Evolutionary conservation across 1,140 invertebrate species (phyloP), one percentile per base, ranked within the genome.

Genomic region (Sycophila sp.): DNA sequence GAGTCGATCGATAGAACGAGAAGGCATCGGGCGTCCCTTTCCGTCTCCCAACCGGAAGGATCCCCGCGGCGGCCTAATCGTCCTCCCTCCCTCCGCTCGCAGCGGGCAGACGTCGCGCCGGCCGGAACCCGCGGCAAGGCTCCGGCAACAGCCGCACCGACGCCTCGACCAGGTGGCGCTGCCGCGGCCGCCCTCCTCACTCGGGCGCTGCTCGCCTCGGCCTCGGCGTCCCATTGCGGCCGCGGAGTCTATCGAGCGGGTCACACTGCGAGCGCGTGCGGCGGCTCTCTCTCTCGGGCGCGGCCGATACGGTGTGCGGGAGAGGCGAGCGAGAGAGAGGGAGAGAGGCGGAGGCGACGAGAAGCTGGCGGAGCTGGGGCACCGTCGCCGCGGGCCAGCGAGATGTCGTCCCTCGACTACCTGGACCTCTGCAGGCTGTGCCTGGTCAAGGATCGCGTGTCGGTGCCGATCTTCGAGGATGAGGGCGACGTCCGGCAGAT

Each of bases 401-500:
- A 80, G 81, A 87, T 87, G 85, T 83, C 85, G 78, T 85, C 84
- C 71, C 77, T 85, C 72, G 87, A 89, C 77, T 87, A 87, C 73
- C 79, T 88, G 78, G 84, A 87, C 70, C 76, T 89, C 78, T 89
- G 89, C 81, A 83, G 89, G 78, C 80, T 89, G 78, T 89, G 89
- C 82, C 87, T 89, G 79, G 87, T 88, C 68, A 89, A 89, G 78
- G 88, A 89, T 53, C 82, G 85, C 74, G 89, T 88, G 24, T 87
- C 87, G 69, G 81, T 88, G 69, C 85, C 87, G 56, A 89, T 89
- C 76, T 89, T 89, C 73, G 89, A 87, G 32, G 88, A 87, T 69
- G 86, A 88, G 66, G 87, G 86, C 42, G 87, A 89, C 74, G 85
- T 86, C 45, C 80, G 87, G 74, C 87, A 89, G 75, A 88, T 89